Conservation (phyloP, 2,797 vertebrate species). For the Poliocrania exsul region DNA sequence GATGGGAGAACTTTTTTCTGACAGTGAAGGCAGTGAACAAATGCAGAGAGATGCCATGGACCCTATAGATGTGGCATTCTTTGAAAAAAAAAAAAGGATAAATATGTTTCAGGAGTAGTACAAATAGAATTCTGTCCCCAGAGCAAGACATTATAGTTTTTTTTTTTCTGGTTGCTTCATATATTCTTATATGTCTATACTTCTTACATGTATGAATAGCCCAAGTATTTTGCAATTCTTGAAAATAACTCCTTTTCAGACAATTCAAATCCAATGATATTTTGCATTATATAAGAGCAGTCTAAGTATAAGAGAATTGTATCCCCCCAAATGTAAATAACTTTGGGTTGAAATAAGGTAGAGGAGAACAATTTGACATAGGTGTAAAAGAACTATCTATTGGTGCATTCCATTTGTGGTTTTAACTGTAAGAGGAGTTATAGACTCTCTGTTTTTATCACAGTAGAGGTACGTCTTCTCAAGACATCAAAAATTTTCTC, state of each 20-base stretch:
- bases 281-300: fast-evolving
- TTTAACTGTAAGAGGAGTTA: background rate
- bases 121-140: background rate
- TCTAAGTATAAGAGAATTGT: background rate
- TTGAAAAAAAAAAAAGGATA: background rate
- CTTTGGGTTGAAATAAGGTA: background rate
- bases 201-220: background rate
- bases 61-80: fast-evolving
- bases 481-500: background rate
- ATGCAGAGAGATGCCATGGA: background rate
- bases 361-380: background rate
- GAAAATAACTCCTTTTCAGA: background rate
- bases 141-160: fast-evolving
- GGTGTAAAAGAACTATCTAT: background rate
- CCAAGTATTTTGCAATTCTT: background rate
- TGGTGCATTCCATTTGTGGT: background rate
- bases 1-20: background rate
- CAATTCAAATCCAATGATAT: background rate
- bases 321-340: background rate
- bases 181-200: background rate
- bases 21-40: background rate
- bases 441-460: background rate
- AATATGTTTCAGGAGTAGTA: background rate
- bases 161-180: background rate
- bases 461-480: background rate